Conservation (phyloP, 30 jellyfish, hydroid and myxozoan genomes). For the Chironex yamaguchii region DNA sequence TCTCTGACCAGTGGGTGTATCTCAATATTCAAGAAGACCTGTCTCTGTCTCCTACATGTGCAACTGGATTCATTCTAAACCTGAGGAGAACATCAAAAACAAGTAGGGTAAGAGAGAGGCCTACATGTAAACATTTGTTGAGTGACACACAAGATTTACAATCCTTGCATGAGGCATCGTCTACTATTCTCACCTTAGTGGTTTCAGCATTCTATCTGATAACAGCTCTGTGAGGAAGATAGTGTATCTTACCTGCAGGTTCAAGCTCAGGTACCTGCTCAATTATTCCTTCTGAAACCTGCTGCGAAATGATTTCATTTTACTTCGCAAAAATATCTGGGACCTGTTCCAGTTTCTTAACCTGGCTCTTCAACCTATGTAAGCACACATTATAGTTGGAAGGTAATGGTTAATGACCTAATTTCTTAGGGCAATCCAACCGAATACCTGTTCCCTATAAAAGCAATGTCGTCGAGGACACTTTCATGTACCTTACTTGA, state of each 20-base stretch:
- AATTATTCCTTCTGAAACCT: no score
- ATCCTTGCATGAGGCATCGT: conserved; percentile 25
- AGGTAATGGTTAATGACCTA: conserved; percentile 64
- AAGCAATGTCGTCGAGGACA: conserved; percentile 34
- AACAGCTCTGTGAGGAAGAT: conserved; percentile 61
- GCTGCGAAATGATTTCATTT: no score
- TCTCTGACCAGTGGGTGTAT: conserved; percentile 43
- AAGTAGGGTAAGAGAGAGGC: conserved; percentile 11
- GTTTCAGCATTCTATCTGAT: conserved; percentile 10
- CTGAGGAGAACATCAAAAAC: conserved; percentile 7
- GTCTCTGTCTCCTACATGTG: conserved; percentile 14
- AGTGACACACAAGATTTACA: conserved; percentile 4
- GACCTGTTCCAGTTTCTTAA: no score
- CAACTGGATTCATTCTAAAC: conserved; percentile 4
- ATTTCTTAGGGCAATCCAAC: conserved; percentile 68
- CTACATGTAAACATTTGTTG: conserved; percentile 16
- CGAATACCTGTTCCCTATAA: conserved; percentile 61
- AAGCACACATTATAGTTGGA: conserved; percentile 39
- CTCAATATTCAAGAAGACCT: conserved; percentile 15
- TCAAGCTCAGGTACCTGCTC: conserved; percentile 15
- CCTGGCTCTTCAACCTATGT: no score
- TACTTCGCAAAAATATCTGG: no score
- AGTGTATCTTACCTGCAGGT: conserved; percentile 9
- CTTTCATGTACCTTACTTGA: conserved; percentile 45
- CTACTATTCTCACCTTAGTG: conserved; percentile 34